Base-by-base conservation (phyloP, 1,140 invertebrate genomes). In the Harpegnathos saltator region DNA sequence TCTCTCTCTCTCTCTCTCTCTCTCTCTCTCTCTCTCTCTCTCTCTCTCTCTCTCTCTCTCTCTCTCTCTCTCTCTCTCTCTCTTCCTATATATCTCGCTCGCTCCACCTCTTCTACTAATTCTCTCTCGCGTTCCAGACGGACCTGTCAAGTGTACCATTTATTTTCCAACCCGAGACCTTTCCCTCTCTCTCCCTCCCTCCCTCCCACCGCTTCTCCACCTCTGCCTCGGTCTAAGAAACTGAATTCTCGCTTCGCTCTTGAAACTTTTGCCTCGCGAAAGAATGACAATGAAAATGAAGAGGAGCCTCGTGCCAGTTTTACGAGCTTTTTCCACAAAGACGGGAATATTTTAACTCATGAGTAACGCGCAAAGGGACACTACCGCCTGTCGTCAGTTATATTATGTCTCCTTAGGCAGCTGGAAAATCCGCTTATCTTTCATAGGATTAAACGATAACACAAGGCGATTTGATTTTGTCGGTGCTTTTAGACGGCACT, bases 71-170 rank as follows among this genome's bases (percentile, higher is more conserved):
- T 44, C 54, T 62, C 61, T 50, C 24, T 58, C 52, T 65, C 52
- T 58, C 68, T 59, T 15, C 5, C 5, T 5, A 5, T 33, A 1
- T 52, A 12, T 3, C 26, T 44, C 63, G 38, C 71, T 69, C 66
- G 22, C 24, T 54, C 17, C 44, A 44, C 11, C 61, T 59, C 65
- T 69, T 33, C 50, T 48, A 65, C 73, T 78, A 38, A 50, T 71
- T 71, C 52, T 56, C 52, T 56, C 59, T 29, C 54, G 14, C 69
- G 63, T 15, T 63, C 66, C 84, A 56, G 56, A 26, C 81, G 82
- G 59, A 81, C 54, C 84, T 89, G 90, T 91, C 90, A 88, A 84
- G 85, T 87, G 82, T 71, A 83, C 85, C 90, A 89, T 91, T 91
- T 90, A 87, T 91, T 91, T 90, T 71, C 80, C 89, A 74, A 85